Percentiles rank a stretch among this genome's conserved stretches.
Evolutionary conservation across 2,888 invertebrate species (phyloP).

Genomic region (Oasisia sp.): DNA sequence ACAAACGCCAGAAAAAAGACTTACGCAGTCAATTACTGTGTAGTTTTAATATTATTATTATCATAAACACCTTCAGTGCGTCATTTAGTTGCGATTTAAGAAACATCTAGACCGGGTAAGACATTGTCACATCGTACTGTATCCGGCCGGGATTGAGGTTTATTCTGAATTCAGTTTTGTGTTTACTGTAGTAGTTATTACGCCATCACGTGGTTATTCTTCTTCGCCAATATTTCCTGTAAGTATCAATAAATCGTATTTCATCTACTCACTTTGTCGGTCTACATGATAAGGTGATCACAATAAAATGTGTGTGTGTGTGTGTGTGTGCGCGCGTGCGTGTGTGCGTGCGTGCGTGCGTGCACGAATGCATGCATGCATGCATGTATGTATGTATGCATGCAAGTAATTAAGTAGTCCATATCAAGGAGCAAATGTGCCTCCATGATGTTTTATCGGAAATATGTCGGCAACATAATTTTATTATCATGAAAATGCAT

Average conservation of each 20-base stretch:
- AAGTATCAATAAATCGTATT: slow-evolving; percentile 17
- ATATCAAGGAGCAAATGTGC: no score
- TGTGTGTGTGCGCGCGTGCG: background rate
- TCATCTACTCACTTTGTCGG: background rate
- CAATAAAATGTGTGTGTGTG: background rate
- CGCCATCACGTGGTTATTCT: background rate
- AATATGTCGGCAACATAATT: no score
- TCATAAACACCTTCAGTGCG: background rate
- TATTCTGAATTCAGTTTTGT: background rate
- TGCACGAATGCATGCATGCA: background rate
- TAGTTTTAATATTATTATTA: background rate
- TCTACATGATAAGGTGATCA: background rate
- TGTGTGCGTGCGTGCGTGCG: background rate
- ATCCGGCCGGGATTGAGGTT: background rate
- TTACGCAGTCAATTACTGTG: background rate
- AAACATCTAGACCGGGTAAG: slow-evolving; percentile 4
- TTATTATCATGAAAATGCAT: no score
- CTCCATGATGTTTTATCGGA: no score
- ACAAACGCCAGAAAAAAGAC: background rate
- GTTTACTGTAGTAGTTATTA: background rate
- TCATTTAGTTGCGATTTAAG: slow-evolving; percentile 3
- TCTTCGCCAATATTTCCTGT: background rate
- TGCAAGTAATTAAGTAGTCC: no score
- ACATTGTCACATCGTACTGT: background rate
- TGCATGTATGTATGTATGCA: background rate